Conservation (phyloP, 2,113 vertebrate species). For the human region DNA sequence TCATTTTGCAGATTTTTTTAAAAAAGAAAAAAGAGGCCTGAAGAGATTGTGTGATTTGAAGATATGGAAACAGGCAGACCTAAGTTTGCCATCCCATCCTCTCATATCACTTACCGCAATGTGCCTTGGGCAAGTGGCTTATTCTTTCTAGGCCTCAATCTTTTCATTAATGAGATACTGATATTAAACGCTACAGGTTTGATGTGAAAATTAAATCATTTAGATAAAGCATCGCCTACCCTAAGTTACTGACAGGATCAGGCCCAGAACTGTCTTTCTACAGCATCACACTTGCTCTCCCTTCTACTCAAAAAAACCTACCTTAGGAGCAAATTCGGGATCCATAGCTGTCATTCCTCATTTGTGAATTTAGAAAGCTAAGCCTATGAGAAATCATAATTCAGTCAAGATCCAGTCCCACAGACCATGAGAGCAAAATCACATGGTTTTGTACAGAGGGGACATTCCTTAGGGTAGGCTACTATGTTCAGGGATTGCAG, state of each 20-base stretch:
- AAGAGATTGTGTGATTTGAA: background rate
- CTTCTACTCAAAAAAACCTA: background rate
- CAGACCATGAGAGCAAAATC: background rate
- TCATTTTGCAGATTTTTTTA: background rate
- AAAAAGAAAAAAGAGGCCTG: background rate
- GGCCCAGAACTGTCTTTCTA: background rate
- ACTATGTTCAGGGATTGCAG: background rate
- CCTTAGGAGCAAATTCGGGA: background rate
- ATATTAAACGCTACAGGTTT: background rate
- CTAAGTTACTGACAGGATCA: background rate
- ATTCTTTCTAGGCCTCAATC: background rate
- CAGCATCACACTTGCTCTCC: background rate
- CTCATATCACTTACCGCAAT: background rate
- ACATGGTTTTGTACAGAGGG: background rate
- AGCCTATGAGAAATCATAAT: background rate
- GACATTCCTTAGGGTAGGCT: background rate
- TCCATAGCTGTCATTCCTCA: background rate
- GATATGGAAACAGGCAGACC: background rate
- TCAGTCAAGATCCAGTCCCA: background rate
- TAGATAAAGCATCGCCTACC: background rate
- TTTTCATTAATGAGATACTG: background rate
- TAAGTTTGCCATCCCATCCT: background rate
- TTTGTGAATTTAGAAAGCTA: background rate
- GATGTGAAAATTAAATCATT: background rate
- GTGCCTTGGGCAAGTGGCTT: background rate